These are phyloP conservation scores for Ageneiosus marmoratus DNA, from an alignment of 2,113 vertebrate genomes.

Conservation along the genomic window DNA sequence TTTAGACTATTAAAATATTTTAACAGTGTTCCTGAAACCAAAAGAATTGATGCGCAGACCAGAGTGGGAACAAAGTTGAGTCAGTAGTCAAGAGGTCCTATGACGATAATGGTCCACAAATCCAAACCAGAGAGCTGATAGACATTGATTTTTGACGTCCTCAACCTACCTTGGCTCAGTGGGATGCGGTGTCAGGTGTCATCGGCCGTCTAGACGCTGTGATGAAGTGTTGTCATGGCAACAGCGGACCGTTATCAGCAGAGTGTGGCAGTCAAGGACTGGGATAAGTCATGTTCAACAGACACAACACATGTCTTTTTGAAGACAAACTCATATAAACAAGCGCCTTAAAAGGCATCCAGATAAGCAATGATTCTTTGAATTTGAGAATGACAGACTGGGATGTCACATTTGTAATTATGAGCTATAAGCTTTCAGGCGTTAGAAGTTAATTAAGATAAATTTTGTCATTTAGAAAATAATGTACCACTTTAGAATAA, in stretches of 20 bases:
- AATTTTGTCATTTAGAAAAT: not conserved
- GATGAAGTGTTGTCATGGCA: conserved; percentile 55
- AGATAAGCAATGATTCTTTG: conserved; percentile 25
- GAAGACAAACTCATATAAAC: conserved; percentile 42
- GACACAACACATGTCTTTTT: conserved; percentile 38
- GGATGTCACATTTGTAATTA: no score
- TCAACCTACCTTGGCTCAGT: conserved; percentile 33
- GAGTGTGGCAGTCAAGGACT: conserved; percentile 52
- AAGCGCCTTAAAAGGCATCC: conserved; percentile 22
- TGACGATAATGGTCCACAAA: conserved; percentile 44
- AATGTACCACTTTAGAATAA: no score
- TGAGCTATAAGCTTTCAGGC: not conserved
- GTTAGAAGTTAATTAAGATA: conserved; percentile 4
- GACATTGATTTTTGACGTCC: conserved; percentile 59
- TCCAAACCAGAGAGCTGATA: conserved; percentile 40
- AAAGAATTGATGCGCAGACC: not conserved
- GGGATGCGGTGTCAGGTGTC: conserved; percentile 55
- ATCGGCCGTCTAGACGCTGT: conserved; percentile 51
- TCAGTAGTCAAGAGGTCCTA: not conserved
- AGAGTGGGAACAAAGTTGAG: not conserved
- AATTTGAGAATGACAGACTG: conserved; percentile 23
- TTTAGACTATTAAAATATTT: no score
- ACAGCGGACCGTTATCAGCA: conserved; percentile 51
- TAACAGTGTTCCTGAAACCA: not conserved
- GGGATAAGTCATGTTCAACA: conserved; percentile 52